Conservation (phyloP, 2,797 vertebrate species). For the Molossus molossus region DNA sequence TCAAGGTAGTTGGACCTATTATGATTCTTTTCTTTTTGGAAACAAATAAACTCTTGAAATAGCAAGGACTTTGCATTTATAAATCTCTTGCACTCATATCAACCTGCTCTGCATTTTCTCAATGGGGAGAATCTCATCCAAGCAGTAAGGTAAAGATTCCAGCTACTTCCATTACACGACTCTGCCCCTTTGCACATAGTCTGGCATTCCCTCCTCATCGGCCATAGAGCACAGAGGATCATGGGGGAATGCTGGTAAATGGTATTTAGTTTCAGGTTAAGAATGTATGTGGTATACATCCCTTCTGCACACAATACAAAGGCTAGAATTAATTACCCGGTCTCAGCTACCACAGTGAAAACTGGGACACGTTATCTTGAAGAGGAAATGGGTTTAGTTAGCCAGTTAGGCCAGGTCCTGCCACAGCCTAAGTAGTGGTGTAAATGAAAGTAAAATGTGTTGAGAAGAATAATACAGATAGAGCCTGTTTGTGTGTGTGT, state of each 20-base stretch:
- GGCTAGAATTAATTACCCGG: neutral
- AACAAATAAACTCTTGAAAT: neutral
- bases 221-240: neutral
- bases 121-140: neutral
- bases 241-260: neutral
- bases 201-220: neutral
- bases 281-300: neutral
- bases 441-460: neutral
- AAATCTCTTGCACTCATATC: neutral
- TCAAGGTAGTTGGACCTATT: neutral
- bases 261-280: neutral
- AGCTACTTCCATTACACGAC: neutral
- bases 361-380: neutral
- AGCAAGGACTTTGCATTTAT: neutral
- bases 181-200: too few relatives aligned
- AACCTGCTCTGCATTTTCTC: neutral
- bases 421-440: neutral
- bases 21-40: neutral
- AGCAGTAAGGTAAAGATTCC: neutral
- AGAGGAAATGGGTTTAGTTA: neutral
- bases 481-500: neutral
- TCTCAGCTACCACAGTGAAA: neutral
- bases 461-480: neutral
- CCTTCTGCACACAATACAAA: neutral
- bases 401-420: neutral